phyloP scores from a whole-genome alignment of 2,888 invertebrate genomes.

The Andricus curvator region DNA sequence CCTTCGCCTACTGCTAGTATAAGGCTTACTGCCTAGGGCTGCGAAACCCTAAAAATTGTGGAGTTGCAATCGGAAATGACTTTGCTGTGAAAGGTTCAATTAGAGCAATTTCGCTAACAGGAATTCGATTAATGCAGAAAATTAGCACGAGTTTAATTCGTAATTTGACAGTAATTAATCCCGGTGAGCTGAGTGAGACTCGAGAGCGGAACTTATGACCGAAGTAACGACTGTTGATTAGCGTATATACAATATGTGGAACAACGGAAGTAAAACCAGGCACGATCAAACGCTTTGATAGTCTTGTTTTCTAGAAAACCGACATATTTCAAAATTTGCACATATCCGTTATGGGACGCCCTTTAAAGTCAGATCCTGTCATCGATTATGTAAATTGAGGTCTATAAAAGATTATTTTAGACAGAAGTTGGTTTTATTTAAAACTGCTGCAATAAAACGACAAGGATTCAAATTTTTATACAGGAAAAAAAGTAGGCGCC shows the following conservation, averaged over 20 bases:
- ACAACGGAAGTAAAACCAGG: slow-evolving; percentile 43
- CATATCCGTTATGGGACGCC: slow-evolving; percentile 8
- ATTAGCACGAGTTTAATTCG: not conserved
- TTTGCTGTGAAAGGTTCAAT: not conserved
- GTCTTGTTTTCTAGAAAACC: slow-evolving; percentile 41
- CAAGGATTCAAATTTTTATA: no score
- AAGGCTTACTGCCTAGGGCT: no score
- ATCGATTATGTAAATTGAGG: not conserved
- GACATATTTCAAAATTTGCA: slow-evolving; percentile 39
- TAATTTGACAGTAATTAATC: slow-evolving; percentile 23
- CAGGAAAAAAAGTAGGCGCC: no score
- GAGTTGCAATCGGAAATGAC: not conserved
- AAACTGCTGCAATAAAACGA: not conserved
- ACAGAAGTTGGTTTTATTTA: not conserved
- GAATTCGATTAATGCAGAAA: slow-evolving; percentile 1
- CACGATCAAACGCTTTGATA: slow-evolving; percentile 46
- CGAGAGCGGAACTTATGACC: slow-evolving; percentile 32
- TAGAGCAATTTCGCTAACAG: not conserved
- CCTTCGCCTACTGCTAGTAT: no score
- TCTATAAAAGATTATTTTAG: not conserved
- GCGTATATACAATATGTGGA: slow-evolving; percentile 14
- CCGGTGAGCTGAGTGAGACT: slow-evolving; percentile 1
- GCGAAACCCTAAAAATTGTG: no score
- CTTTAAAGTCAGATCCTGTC: not conserved
- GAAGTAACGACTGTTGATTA: slow-evolving; percentile 18